Base-by-base conservation (phyloP, 2,888 invertebrate genomes). In the Cybosia mesomella region DNA sequence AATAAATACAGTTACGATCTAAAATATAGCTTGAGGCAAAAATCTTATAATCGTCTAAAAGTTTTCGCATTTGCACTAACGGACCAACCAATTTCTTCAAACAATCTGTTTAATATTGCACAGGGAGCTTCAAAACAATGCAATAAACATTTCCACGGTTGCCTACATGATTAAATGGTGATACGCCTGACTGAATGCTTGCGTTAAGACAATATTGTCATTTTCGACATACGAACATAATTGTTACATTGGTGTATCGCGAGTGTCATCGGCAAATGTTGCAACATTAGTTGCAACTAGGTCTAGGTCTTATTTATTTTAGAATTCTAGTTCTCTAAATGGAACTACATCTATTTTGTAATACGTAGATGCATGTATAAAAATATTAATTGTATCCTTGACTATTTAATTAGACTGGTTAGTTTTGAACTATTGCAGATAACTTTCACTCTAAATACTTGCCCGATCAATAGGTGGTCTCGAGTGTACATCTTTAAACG, bases 231-330 rank as follows among this genome's bases (percentile, higher is more conserved):
- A 57, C 67, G 58, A 39, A 67, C 68, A 68, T 69, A 70, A 79
- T 66, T 22, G 64, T 67, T 64, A 36, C 24, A 67, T 58, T 68
- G 32, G 60, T 70, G 58, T 64, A 67, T 75, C 67, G 80, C 59
- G 68, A 73, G 58, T 76, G 72, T 74, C 76, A 73, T 80, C 79
- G 70, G 64, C 63, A 66, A 61, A 66, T 18, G 67, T 80, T 76
- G 72, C 72, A 64, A 68, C 55, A 75, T 69, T 61, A 58, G 36
- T 32, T 68, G 39, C 34, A 74, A 69, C 64, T 81, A 68, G 77
- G 83, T 83, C 81, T 80, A 75, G 83, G 83, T 76, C 82, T 67
- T 62, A 59, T 76, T 58, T 63, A 62, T 61, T 66, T 60, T 64
- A 60, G 49, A 58, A 64, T 70, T 64, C 43, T 43, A n/a, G 49